Base-by-base conservation (phyloP, 2,888 invertebrate genomes). In the Apoda limacodes region DNA sequence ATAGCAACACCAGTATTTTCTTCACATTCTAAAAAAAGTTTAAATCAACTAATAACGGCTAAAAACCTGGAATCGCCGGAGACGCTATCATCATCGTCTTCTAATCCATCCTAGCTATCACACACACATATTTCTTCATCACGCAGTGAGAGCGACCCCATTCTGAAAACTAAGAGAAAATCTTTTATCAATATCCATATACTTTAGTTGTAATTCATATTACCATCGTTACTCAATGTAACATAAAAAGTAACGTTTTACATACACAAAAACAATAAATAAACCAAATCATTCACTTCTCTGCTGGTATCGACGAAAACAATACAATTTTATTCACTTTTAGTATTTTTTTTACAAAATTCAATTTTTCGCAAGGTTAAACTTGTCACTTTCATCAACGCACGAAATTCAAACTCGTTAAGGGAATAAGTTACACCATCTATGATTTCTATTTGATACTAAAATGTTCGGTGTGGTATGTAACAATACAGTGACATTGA, bases 401-500 rank as follows among this genome's bases (percentile, higher is more conserved):
- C 7, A 28, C 22, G 28, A 28, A 28, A 28, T 28, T 28, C 28
- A 21, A 22, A 28, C 22, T 21, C 4, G 28, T 22, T 22, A 28
- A 28, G 13, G 12, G 22, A 22, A 28, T 13, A 21, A 22, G 21
- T 28, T 28, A 22, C 28, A 26, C 19, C 32, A 32, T 27, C 32
- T 32, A 27, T 32, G 22, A 28, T 28, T 27, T 27, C 13, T 28
- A 17, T 28, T 32, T 28, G 19, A 19, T 23, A 27, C 19, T 32
- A 28, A 27, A 32, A 32, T 28, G 32, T 28, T 32, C 28, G 28
- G 28, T 32, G 32, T 28, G 28, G 22, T 24, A 28, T 32, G 24
- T 32, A 12, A 28, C 32, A 32, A 32, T 32, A 22, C 17, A 28
- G 28, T 32, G 19, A 28, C 24, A 32, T 14, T 32, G 32, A 28